phyloP scores from a whole-genome alignment of 2,888 invertebrate species.

The Tiliacea aurago region DNA sequence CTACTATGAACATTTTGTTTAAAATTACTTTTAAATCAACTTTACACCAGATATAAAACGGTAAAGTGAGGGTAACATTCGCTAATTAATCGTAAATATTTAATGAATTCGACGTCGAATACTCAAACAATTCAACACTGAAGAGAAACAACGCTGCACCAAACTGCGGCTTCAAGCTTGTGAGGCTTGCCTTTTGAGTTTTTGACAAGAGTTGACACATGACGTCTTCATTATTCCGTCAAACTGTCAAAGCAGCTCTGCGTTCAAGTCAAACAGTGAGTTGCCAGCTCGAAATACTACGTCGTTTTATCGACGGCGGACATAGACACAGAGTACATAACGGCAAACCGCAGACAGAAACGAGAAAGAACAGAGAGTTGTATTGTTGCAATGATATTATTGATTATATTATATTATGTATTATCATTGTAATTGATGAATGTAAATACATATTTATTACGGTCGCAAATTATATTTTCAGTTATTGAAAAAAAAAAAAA shows the following conservation, averaged over 20 bases:
- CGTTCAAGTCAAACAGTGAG: neutral
- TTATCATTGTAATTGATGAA: too few species aligned
- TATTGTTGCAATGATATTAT: too few species aligned
- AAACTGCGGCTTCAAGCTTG: slow-evolving; percentile 4
- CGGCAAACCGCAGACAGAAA: neutral
- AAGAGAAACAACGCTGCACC: slow-evolving; percentile 10
- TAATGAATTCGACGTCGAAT: neutral
- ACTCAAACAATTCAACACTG: slow-evolving; percentile 7
- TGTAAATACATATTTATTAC: neutral
- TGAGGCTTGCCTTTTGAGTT: neutral
- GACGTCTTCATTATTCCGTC: too few species aligned
- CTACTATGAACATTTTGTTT: slow-evolving; percentile 94
- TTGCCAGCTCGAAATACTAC: neutral
- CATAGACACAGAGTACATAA: too few species aligned
- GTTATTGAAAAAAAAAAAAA: too few species aligned
- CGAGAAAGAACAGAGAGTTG: neutral
- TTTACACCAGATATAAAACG: slow-evolving; percentile 10
- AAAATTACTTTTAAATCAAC: neutral
- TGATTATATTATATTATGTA: too few species aligned
- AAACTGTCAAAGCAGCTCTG: neutral
- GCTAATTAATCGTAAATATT: neutral
- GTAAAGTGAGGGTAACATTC: neutral
- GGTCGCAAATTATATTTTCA: too few species aligned
- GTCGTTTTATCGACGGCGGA: too few species aligned
- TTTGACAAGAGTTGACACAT: slow-evolving; percentile 18